A percentile compares a stretch with the other conserved stretches of the same genome.
Conservation (phyloP, 2,113 vertebrate species). For the Bolborhynchus lineola region DNA sequence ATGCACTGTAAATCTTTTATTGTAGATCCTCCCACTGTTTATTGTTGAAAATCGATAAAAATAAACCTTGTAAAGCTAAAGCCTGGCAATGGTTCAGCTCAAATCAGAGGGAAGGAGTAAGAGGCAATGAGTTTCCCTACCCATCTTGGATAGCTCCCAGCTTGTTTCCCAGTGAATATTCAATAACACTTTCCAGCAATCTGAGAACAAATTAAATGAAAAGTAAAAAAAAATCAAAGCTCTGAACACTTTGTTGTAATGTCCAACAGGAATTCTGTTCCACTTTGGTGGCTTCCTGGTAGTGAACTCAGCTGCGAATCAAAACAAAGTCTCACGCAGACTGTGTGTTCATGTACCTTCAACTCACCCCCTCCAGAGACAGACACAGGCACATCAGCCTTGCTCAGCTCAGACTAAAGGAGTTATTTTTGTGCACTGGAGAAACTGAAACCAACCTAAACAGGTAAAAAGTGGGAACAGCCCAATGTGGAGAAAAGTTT, state of each 20-base stretch:
- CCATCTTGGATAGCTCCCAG: conserved; percentile 13
- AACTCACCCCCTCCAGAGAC: neutral
- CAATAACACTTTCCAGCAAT: conserved; percentile 21
- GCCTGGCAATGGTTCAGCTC: conserved; percentile 9
- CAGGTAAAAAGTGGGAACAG: neutral
- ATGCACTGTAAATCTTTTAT: conserved; percentile 46
- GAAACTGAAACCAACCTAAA: neutral
- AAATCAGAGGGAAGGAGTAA: conserved; percentile 26
- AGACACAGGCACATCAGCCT: neutral
- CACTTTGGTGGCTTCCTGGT: neutral
- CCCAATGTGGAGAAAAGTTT: neutral
- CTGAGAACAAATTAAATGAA: neutral
- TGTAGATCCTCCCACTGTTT: conserved; percentile 44
- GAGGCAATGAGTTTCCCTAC: neutral
- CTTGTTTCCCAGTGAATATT: conserved; percentile 30
- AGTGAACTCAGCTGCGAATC: neutral
- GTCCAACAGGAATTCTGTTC: neutral
- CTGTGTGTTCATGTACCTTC: neutral
- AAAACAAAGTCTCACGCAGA: neutral
- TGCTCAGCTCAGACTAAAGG: neutral
- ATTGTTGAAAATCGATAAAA: conserved; percentile 55
- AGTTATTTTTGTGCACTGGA: neutral
- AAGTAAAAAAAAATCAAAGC: neutral
- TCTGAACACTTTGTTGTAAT: neutral
- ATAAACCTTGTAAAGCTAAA: conserved; percentile 58